Conservation (phyloP, 2,888 invertebrate species). For the Pandemis cinnamomeana region DNA sequence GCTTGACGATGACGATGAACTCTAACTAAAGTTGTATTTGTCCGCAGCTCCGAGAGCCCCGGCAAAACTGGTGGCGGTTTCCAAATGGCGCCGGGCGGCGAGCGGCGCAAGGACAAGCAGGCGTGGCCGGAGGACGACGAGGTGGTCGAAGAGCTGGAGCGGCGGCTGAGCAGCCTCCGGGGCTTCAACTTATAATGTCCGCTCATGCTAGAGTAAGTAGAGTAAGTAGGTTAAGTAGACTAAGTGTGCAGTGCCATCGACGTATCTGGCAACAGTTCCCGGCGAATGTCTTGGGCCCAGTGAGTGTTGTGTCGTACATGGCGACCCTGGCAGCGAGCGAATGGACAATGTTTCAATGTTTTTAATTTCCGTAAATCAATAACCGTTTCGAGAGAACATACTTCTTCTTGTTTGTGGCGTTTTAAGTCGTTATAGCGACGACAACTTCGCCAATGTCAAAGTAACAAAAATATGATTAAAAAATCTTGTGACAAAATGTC, state of each 20-base stretch:
- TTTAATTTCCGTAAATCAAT: too few species aligned
- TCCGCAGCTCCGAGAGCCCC: slow-evolving; percentile 63
- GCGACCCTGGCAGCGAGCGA: too few species aligned
- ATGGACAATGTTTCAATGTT: too few species aligned
- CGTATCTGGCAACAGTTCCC: too few species aligned
- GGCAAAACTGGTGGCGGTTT: slow-evolving; percentile 62
- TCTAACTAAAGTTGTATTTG: neutral
- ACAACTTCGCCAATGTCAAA: too few species aligned
- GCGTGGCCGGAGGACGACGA: slow-evolving; percentile 43
- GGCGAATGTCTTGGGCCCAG: too few species aligned
- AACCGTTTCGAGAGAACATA: too few species aligned
- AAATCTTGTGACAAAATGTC: too few species aligned
- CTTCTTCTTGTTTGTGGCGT: too few species aligned
- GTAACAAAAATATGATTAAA: too few species aligned
- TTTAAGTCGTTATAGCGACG: too few species aligned
- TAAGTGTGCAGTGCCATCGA: neutral
- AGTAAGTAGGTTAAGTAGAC: neutral
- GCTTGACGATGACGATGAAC: neutral
- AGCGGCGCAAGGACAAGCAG: slow-evolving; percentile 63
- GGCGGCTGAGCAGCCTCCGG: slow-evolving; percentile 64
- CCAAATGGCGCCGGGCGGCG: slow-evolving; percentile 77
- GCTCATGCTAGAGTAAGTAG: neutral
- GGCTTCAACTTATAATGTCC: slow-evolving; percentile 67
- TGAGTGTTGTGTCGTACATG: too few species aligned
- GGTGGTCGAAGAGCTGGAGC: slow-evolving; percentile 60